phyloP scores from a whole-genome alignment of 2,113 vertebrate genomes.

The Macrotis lagotis region DNA sequence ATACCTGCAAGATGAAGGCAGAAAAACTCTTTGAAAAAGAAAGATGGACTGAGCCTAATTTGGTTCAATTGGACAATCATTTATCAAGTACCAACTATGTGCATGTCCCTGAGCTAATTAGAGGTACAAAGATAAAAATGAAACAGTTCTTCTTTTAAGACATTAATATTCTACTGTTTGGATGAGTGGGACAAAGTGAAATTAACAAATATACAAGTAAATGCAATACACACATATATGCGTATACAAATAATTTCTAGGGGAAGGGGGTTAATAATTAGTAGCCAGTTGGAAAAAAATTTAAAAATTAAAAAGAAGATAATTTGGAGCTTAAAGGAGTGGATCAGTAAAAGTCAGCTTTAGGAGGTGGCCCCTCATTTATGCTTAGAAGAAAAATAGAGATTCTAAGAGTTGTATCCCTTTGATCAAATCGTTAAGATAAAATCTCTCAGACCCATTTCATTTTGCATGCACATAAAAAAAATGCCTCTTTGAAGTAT shows the following conservation, averaged over 20 bases:
- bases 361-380: background rate
- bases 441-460: background rate
- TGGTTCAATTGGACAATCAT: background rate
- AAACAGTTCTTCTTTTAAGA: background rate
- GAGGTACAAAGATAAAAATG: background rate
- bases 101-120: background rate
- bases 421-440: background rate
- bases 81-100: background rate
- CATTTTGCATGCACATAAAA: background rate
- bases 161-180: background rate
- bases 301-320: too few relatives aligned
- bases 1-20: background rate
- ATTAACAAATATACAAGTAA: background rate
- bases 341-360: background rate
- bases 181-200: background rate
- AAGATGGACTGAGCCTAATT: background rate
- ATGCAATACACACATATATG: background rate
- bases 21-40: background rate
- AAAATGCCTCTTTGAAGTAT: background rate
- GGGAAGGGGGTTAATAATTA: background rate
- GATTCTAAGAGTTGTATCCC: background rate
- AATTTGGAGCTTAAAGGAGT: too few relatives aligned
- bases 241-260: background rate
- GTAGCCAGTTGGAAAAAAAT: too few relatives aligned
- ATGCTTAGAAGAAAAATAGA: background rate